Evolutionary conservation across 2,888 invertebrate species (phyloP), one percentile per base, ranked within the genome.

Genomic region (Chrysina gloriosa): DNA sequence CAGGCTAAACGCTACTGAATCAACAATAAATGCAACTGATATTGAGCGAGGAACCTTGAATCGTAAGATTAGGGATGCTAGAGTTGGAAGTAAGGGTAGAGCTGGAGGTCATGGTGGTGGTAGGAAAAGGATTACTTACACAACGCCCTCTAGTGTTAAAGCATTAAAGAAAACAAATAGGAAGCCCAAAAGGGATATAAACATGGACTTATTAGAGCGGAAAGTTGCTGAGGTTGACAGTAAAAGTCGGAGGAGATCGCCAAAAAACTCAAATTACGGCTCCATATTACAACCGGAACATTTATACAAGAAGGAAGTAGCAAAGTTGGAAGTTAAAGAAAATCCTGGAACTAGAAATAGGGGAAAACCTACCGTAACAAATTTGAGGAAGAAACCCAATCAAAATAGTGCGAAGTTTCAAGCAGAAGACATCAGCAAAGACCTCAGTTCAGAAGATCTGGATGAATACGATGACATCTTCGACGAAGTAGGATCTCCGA

Each of bases 201-300:
- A 81, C 65, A 76, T 81, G 75, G 77, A 78, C 11, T 52, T 80
- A 50, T 69, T 81, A 7, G 77, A 78, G 25, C 64, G 71, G 52
- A 77, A 77, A 70, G 50, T 74, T 0, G 34, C 7, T 19, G 27
- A 52, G 47, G 42, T 14, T 11, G 14, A 19, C 31, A n/a, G n/a
- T 9, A 47, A 21, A 47, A 1, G 4, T 21, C 4, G n/a, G n/a
- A 21, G 3, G 11, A 25, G 5, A 2, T 2, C 9, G 6, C 14
- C 9, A 52, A 4, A 29, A 50, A 50, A 3, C 6, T n/a, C 27
- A 47, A 1, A 1, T 31, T 54, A 16, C 21, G 16, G 1, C 14
- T 14, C 23, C 6, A 23, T 58, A 14, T 6, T 19, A 3, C 58
- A 58, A 45, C 58, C 42, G 7, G 19, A 42, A 27, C 9, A 27